Evolutionary conservation across 2,888 invertebrate genomes (phyloP).

Genomic region (Tachina grossa): DNA sequence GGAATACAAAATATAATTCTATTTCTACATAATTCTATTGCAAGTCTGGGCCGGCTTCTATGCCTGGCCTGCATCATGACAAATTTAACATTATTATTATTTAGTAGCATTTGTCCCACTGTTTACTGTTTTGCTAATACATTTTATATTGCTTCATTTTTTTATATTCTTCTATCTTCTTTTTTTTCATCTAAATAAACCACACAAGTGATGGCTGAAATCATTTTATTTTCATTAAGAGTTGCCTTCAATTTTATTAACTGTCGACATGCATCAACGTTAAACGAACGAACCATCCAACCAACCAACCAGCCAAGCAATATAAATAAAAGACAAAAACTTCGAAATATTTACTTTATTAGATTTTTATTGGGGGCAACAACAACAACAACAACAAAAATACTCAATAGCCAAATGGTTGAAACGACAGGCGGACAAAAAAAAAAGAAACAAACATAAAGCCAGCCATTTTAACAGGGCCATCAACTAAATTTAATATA

Average conservation of each 20-base stretch:
- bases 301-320: not conserved
- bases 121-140: slow-evolving; percentile 11
- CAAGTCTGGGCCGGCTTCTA: too few species aligned
- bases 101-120: not conserved
- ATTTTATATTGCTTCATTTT: slow-evolving; percentile 49
- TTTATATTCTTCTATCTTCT: slow-evolving; percentile 7
- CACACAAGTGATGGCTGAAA: slow-evolving; percentile 81
- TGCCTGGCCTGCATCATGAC: too few species aligned
- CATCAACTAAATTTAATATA: slow-evolving; percentile 49
- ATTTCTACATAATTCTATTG: too few species aligned
- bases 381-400: slow-evolving; percentile 47
- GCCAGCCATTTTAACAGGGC: slow-evolving; percentile 28
- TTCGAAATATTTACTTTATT: slow-evolving; percentile 72
- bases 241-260: slow-evolving; percentile 74
- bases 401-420: slow-evolving; percentile 4
- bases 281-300: slow-evolving; percentile 32
- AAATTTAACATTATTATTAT: not conserved
- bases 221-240: slow-evolving; percentile 82
- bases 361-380: slow-evolving; percentile 80
- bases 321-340: slow-evolving; percentile 40
- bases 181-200: slow-evolving; percentile 69
- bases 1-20: too few species aligned
- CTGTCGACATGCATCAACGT: slow-evolving; percentile 70
- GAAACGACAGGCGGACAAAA: slow-evolving; percentile 10
- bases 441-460: not conserved